Percentiles rank a stretch among this genome's conserved stretches.
Conservation (phyloP, 2,113 vertebrate genomes). For the Neofelis nebulosa region DNA sequence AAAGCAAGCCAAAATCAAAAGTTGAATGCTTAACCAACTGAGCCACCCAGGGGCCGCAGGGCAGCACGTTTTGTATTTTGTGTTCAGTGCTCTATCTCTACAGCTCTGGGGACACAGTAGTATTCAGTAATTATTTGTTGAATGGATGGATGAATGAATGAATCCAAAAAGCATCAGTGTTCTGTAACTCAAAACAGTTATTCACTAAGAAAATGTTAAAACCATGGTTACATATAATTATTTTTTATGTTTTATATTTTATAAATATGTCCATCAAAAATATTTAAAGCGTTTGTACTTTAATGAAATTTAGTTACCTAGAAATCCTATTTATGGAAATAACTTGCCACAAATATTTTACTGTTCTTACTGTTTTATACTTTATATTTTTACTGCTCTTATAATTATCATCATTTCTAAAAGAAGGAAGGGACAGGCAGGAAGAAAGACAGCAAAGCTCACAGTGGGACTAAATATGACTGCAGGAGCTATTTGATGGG, state of each 20-base stretch:
- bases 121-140: neutral
- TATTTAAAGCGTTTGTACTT: neutral
- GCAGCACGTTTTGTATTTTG: neutral
- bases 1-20: no score
- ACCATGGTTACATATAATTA: neutral
- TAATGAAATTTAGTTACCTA: neutral
- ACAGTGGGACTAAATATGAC: neutral
- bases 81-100: neutral
- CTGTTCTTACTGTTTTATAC: neutral
- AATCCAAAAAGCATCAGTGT: neutral
- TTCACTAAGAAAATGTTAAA: conserved; percentile 39
- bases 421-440: neutral
- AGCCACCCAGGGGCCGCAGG: no score
- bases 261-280: conserved; percentile 1
- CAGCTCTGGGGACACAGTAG: neutral
- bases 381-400: neutral
- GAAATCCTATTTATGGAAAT: conserved; percentile 12
- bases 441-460: neutral
- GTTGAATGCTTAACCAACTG: no score
- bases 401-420: neutral
- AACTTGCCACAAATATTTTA: neutral
- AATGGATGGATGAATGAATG: neutral
- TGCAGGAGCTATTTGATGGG: neutral
- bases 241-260: neutral
- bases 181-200: conserved; percentile 12